These are phyloP conservation scores for Alitta virens DNA, from an alignment of 2,888 invertebrate species.

Conservation along the genomic window DNA sequence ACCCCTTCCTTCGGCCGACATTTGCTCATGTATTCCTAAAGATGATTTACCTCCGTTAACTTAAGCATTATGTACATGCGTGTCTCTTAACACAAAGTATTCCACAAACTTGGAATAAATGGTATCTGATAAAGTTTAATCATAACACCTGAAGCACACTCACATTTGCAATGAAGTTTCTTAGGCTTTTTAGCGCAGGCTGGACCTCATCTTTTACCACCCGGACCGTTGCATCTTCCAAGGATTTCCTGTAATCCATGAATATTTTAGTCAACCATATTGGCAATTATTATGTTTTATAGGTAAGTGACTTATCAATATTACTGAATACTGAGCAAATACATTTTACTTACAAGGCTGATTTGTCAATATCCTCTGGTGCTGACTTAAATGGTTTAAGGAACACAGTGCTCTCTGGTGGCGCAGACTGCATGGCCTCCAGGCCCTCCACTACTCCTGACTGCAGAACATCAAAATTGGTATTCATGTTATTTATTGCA, in stretches of 20 bases:
- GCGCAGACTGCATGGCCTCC: background rate
- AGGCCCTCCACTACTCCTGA: conserved; percentile 12
- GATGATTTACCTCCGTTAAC: no score
- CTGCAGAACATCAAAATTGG: conserved; percentile 14
- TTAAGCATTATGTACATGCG: no score
- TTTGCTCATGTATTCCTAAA: conserved; percentile 38
- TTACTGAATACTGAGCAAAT: no score
- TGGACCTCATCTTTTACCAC: conserved; percentile 20
- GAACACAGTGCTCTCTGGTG: conserved; percentile 8
- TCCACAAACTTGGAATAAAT: no score
- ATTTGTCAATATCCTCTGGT: conserved; percentile 2
- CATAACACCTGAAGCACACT: no score
- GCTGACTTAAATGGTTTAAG: conserved; percentile 7
- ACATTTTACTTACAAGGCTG: background rate
- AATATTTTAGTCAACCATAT: no score
- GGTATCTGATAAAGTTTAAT: no score
- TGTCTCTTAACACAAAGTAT: no score
- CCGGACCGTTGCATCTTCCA: conserved; percentile 37
- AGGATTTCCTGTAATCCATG: conserved; percentile 29
- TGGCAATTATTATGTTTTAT: no score
- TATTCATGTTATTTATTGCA: no score
- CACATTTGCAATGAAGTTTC: conserved; percentile 27
- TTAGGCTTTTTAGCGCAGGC: conserved; percentile 28
- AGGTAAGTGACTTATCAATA: no score
- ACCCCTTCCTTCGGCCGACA: conserved; percentile 43